phyloP scores from a whole-genome alignment of 2,888 invertebrate species.

The Cephus rjabovi region DNA sequence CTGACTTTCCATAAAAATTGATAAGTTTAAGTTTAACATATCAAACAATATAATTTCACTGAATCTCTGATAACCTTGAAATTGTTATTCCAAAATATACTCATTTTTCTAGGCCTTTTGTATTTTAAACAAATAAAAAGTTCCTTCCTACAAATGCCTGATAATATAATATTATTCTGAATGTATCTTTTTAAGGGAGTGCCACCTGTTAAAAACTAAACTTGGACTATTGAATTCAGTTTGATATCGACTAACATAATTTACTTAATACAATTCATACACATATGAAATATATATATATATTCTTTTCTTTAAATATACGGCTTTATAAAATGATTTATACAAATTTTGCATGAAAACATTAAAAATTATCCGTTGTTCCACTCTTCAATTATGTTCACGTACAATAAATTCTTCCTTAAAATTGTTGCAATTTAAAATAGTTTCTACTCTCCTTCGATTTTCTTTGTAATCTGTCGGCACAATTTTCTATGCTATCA shows the following conservation, averaged over 20 bases:
- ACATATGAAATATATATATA: slow-evolving; percentile 4
- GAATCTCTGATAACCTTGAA: not conserved
- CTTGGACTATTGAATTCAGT: not conserved
- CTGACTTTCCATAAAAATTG: not conserved
- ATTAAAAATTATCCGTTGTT: not conserved
- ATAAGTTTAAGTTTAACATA: not conserved
- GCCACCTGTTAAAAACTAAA: not conserved
- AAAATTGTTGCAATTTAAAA: not conserved
- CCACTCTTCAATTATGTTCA: not conserved
- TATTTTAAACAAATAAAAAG: not conserved
- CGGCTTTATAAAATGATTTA: slow-evolving; percentile 5
- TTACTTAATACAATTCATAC: slow-evolving; percentile 19
- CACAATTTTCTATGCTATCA: too few relatives aligned
- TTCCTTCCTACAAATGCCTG: not conserved
- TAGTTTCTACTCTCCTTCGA: not conserved
- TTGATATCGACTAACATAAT: slow-evolving; percentile 14
- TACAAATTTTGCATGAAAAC: not conserved
- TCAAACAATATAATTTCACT: not conserved
- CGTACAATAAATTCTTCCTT: not conserved
- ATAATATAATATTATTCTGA: not conserved
- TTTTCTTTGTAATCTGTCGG: not conserved
- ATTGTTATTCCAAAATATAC: not conserved
- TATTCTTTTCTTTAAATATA: slow-evolving; percentile 10
- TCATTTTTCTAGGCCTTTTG: not conserved
- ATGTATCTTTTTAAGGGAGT: not conserved